Evolutionary conservation across 2,113 vertebrate species (phyloP).

Genomic region (Orycteropus afer): DNA sequence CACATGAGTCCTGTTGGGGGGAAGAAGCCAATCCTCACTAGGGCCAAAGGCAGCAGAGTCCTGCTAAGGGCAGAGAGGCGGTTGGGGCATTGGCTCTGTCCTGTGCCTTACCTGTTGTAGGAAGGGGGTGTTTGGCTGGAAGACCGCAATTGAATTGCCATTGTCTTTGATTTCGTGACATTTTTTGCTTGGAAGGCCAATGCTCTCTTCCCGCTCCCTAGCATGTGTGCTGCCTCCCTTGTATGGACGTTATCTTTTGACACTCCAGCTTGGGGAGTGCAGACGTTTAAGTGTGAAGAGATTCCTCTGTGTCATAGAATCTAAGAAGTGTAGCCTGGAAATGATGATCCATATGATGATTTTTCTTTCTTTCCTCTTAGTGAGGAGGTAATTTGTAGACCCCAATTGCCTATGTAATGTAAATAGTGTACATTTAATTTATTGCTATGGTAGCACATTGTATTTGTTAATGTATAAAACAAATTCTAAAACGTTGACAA

Average conservation of each 20-base stretch:
- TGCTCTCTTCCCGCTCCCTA: neutral
- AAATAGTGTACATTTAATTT: constrained; percentile 94
- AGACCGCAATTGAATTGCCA: neutral
- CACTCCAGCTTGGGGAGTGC: constrained; percentile 58
- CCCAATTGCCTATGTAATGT: constrained; percentile 87
- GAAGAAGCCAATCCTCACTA: neutral
- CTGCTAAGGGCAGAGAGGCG: neutral
- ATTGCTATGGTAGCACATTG: constrained; percentile 90
- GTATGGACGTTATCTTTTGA: constrained; percentile 68
- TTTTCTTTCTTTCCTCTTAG: constrained; percentile 84
- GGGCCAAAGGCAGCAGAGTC: neutral
- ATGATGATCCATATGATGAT: constrained; percentile 49
- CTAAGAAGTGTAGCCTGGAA: constrained; percentile 75
- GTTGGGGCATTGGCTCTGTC: neutral
- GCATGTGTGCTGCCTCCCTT: constrained; percentile 71
- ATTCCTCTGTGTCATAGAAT: constrained; percentile 72
- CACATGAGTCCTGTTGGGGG: neutral
- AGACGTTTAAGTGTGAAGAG: constrained; percentile 71
- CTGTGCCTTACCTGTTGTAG: neutral
- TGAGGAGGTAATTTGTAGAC: constrained; percentile 84
- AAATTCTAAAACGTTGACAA: constrained; percentile 87
- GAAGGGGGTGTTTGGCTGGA: neutral
- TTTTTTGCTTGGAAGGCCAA: constrained; percentile 25
- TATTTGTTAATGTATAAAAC: constrained; percentile 91
- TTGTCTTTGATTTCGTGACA: constrained; percentile 66